Evolutionary conservation across 2,113 vertebrate genomes (phyloP).

Genomic region (Cottus gobio): DNA sequence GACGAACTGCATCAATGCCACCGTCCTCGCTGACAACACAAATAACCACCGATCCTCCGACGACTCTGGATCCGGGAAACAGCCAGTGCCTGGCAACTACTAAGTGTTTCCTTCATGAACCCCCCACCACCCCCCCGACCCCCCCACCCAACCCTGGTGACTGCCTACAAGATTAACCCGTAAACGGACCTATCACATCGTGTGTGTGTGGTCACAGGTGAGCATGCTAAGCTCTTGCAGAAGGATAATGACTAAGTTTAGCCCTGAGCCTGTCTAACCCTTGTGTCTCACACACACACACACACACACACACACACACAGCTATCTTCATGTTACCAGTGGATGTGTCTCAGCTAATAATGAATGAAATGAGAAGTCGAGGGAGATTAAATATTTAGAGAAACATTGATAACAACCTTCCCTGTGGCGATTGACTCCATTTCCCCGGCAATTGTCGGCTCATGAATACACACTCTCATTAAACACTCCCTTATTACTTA

Average conservation of each 20-base stretch:
- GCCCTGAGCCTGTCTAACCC: conserved; percentile 45
- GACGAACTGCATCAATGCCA: too few species aligned
- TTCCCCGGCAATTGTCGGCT: conserved; percentile 47
- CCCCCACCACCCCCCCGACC: too few species aligned
- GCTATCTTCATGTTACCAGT: background rate
- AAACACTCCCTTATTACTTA: conserved; percentile 50
- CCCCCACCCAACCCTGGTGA: background rate
- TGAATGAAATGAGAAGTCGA: conserved; percentile 53
- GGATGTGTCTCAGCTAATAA: conserved; percentile 37
- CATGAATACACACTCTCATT: conserved; percentile 60
- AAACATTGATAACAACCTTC: conserved; percentile 66
- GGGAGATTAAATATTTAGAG: conserved; percentile 66
- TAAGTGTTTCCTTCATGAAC: conserved; percentile 1
- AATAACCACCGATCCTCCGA: background rate
- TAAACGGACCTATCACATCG: conserved; percentile 49
- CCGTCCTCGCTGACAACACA: background rate
- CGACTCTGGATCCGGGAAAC: background rate
- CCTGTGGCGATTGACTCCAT: conserved; percentile 52
- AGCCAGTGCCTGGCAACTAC: background rate
- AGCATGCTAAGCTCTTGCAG: conserved; percentile 65
- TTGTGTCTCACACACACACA: background rate
- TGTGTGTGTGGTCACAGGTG: conserved; percentile 48
- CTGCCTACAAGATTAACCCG: conserved; percentile 48
- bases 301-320: background rate
- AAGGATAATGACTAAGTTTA: conserved; percentile 74